These are phyloP conservation scores for Luidia sarsii DNA, from an alignment of 53 echinoderm and acorn worm species.

Conservation along the genomic window DNA sequence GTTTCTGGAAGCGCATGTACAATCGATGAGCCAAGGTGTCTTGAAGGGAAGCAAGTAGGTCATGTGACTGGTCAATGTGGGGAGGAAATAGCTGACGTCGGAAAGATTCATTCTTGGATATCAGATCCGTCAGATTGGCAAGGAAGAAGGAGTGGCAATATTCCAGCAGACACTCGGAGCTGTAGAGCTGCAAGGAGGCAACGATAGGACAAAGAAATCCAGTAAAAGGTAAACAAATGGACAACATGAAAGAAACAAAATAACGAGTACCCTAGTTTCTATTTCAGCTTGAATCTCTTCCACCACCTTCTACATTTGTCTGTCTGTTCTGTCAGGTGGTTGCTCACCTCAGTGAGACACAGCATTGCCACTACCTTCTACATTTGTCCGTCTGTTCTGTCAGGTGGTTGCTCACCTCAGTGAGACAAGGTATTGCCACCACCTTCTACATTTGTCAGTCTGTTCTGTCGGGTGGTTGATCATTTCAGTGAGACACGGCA, in stretches of 20 bases:
- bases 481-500: too few species aligned
- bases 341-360: too few species aligned
- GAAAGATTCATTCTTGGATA: constrained; percentile 85
- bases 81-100: constrained; percentile 58
- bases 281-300: too few species aligned
- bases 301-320: too few species aligned
- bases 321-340: too few species aligned
- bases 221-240: background rate
- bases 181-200: constrained; percentile 62
- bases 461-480: too few species aligned
- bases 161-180: constrained; percentile 69
- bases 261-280: too few species aligned
- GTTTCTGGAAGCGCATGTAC: constrained; percentile 69
- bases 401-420: too few species aligned
- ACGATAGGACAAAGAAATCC: background rate
- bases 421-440: too few species aligned
- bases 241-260: constrained; percentile 18
- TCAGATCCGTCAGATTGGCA: constrained; percentile 72
- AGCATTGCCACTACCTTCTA: too few species aligned
- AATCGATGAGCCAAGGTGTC: constrained; percentile 69
- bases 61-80: constrained; percentile 48
- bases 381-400: too few species aligned
- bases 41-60: constrained; percentile 75
- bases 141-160: constrained; percentile 90
- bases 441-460: too few species aligned